Conservation (phyloP, 2,113 vertebrate species). For the Nettapus auritus region DNA sequence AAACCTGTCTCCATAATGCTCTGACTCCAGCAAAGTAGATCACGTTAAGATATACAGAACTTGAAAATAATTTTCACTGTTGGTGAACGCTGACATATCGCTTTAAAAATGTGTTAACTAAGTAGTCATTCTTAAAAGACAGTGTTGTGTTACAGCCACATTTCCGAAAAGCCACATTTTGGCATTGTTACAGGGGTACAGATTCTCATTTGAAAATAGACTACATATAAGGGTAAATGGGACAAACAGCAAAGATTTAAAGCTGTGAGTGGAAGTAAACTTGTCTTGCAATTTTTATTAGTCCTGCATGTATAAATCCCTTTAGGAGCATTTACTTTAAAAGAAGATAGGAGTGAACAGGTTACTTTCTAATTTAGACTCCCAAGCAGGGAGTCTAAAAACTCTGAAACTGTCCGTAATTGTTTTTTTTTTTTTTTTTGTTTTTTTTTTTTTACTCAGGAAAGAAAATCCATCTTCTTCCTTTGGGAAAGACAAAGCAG, state of each 20-base stretch:
- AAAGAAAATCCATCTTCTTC: slow-evolving; percentile 20
- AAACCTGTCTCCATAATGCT: background rate
- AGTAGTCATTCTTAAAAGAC: background rate
- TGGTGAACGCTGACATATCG: background rate
- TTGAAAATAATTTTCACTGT: background rate
- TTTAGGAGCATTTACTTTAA: background rate
- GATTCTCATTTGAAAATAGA: background rate
- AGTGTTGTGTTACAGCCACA: background rate
- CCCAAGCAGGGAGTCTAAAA: background rate
- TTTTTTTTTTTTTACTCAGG: slow-evolving; percentile 12
- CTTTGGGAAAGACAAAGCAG: slow-evolving; percentile 87
- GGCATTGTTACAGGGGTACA: background rate
- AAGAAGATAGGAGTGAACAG: background rate
- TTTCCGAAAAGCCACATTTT: background rate
- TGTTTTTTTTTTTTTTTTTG: background rate
- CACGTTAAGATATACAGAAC: background rate
- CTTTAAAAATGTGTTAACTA: background rate
- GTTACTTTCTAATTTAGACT: background rate
- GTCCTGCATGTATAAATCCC: background rate
- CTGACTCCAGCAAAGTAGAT: background rate
- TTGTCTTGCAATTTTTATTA: background rate
- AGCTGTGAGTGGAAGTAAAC: background rate
- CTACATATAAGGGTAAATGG: background rate
- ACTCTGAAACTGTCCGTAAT: background rate
- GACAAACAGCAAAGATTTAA: background rate